Base-by-base conservation (phyloP, 2,113 vertebrate genomes). In the Oreochromis niloticus region DNA sequence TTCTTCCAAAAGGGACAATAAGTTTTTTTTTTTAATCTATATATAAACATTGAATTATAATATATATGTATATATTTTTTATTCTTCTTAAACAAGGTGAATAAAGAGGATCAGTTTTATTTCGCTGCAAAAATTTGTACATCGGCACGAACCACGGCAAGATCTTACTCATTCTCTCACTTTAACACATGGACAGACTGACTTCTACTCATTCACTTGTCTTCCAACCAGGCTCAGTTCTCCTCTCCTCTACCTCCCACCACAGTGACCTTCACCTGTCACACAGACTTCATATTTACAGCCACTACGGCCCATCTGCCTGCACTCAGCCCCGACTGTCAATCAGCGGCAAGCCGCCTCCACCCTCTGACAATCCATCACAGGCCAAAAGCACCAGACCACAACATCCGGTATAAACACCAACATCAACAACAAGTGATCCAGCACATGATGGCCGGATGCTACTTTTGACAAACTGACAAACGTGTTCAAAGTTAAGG, bases 201-300 rank as follows among this genome's bases (percentile, higher is more conserved):
- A 13, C 73, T 78, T 50, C 73, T 52, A 52, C 46, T 78, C 43
- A 36, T 39, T 34, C 68, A 81, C 61, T 80, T 27, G 83, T 8
- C 48, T 54, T 81, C 82, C 56, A 80, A 66, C 78, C 43, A 78
- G 57, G 75, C 87, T 89, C 82, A n/a, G 27, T 87, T 87, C 80
- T 89, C 71, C 84, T 83, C 46, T 80, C 78, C 71, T 80, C 85
- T 63, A 85, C 89, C 83, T 91, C 87, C 89, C 86, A 88, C 87
- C 63, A 82, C 86, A 86, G 82, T 92, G 91, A 94, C 93, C 95
- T 94, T 93, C 94, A 95, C 89, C 94, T 92, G 93, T 96, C 95
- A 92, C 87, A 73, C 78, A 55, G 68, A 61, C 85, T 83, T 94
- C 88, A 93, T 93, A 94, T 95, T 95, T 94, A 93, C 89, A 89